These are phyloP conservation scores for Chaenodraco wilsoni DNA, from an alignment of 2,797 vertebrate species.

Conservation along the genomic window DNA sequence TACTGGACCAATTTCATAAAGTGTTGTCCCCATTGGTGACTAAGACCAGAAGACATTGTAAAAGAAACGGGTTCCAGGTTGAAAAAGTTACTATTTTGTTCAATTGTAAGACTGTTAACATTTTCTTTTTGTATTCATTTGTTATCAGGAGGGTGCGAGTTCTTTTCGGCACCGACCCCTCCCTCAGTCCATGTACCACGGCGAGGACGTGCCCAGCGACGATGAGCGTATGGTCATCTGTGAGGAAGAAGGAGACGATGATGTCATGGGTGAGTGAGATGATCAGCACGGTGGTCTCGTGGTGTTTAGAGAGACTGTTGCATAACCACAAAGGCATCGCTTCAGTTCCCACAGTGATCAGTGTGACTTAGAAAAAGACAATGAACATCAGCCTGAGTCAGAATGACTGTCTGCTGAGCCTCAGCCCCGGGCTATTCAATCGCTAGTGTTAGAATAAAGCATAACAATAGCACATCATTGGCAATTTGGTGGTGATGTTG, in stretches of 20 bases:
- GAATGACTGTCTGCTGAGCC: conserved; percentile 9
- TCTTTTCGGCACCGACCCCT: conserved; percentile 58
- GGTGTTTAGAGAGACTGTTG: conserved; percentile 24
- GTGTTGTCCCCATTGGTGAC: too few species aligned
- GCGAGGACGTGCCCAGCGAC: conserved; percentile 94
- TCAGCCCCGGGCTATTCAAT: background rate
- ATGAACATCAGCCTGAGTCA: conserved; percentile 8
- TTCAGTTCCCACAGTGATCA: conserved; percentile 50
- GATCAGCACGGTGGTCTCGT: conserved; percentile 67
- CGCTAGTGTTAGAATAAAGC: conserved; percentile 7
- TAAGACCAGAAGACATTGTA: too few species aligned
- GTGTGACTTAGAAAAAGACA: conserved; percentile 6
- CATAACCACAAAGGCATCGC: conserved; percentile 25
- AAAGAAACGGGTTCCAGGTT: too few species aligned
- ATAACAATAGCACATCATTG: conserved; percentile 17
- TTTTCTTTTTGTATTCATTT: background rate
- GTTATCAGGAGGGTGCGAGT: conserved; percentile 66
- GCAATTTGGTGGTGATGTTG: conserved; percentile 3
- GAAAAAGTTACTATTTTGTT: too few species aligned
- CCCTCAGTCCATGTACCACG: conserved; percentile 71
- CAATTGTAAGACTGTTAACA: background rate
- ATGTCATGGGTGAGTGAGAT: conserved; percentile 92
- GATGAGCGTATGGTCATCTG: conserved; percentile 97
- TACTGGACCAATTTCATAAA: too few species aligned
- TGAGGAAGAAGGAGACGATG: conserved; percentile 95